phyloP scores from a whole-genome alignment of 2,113 vertebrate species.

The Apodemus sylvaticus region DNA sequence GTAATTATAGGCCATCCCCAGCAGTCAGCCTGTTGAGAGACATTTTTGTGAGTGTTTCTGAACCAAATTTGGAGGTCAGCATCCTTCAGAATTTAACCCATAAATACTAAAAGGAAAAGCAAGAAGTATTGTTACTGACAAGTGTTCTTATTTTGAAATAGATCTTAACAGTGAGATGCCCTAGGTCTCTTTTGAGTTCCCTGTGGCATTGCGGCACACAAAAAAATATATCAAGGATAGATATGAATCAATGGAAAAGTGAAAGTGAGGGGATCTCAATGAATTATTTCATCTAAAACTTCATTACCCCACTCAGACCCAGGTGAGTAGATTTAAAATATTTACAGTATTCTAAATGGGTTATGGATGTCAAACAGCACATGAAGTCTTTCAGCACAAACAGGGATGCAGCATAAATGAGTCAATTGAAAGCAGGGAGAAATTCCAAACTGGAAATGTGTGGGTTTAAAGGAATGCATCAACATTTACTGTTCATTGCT shows the following conservation, averaged over 20 bases:
- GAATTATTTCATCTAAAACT: conserved; percentile 18
- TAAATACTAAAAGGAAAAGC: neutral
- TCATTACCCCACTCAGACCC: neutral
- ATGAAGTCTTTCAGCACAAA: neutral
- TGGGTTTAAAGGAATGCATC: neutral
- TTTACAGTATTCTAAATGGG: neutral
- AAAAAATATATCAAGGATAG: neutral
- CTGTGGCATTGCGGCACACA: neutral
- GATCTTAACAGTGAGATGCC: neutral
- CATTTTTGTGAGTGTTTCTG: neutral
- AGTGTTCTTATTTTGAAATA: conserved; percentile 34
- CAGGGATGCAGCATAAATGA: neutral
- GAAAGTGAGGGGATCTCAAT: neutral
- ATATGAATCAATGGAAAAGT: neutral
- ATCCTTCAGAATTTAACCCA: neutral
- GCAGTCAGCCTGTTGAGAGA: neutral
- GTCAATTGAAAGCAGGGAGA: neutral
- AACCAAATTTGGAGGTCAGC: conserved; percentile 21
- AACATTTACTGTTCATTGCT: neutral
- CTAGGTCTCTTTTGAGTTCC: neutral
- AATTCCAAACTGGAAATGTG: neutral
- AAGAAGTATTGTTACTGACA: conserved; percentile 33
- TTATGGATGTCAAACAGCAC: neutral
- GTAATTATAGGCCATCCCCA: neutral
- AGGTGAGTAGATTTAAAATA: neutral